Evolutionary conservation across 1,140 invertebrate genomes (phyloP), one percentile per base, ranked within the genome.

Genomic region (Eciton burchellii): DNA sequence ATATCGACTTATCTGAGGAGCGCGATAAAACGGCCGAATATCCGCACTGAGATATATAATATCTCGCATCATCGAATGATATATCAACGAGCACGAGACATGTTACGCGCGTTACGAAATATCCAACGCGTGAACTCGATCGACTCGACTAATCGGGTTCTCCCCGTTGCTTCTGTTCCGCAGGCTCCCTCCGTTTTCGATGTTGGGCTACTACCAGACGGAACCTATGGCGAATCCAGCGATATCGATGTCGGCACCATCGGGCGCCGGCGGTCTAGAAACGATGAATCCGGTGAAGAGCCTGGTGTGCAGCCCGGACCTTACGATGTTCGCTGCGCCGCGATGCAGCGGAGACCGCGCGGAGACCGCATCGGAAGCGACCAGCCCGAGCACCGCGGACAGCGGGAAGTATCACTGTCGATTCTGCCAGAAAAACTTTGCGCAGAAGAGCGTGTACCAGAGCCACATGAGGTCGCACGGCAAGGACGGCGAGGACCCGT

Each of bases 401-500:
- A 5, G 3, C 16, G 74, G 62, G 4, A 79, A 79, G 14, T 94
- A 94, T 62, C 94, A 95, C 84, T 96, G 96, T 86, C 88, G 94
- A 21, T 88, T 95, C 9, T 96, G 95, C 88, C 94, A 94, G 5
- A 96, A 96, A 89, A 95, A 91, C 71, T 96, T 96, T 84, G 90
- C 94, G 6, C 95, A 95, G 62, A 96, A 96, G 87, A 95, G 90
- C 77, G 92, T 95, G 0, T 96, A 95, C 81, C 95, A 95, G 84
- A 95, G 94, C 81, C 95, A 96, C 86, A 76, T 95, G 24, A 92
- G 95, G 72, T 94, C 94, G 1, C 95, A 96, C 85, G 91, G 94
- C n/a, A 95, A 96, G 83, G 94, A 95, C n/a, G 93, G 92, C 41
- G 95, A 96, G 8, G 97, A 97, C 93, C 97, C 97, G 5, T 98